Base-by-base conservation (phyloP, 1,140 invertebrate genomes). In the Pseudomyrmex concolor region DNA sequence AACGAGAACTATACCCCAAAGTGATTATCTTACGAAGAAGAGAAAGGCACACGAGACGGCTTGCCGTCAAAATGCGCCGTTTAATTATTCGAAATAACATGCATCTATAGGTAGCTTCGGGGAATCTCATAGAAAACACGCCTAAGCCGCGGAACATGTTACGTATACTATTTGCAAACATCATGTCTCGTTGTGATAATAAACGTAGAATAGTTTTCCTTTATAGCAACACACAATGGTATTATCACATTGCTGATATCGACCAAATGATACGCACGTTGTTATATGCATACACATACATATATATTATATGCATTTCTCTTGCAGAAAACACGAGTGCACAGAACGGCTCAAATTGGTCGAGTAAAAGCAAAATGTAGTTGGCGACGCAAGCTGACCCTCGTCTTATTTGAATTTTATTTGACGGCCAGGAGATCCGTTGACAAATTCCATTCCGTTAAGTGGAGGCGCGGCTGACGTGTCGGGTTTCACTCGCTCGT, bases 371-470 rank as follows among this genome's bases (percentile, higher is more conserved):
- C 25, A 54, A 54, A 45, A 59, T 12, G 22, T 13, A 12, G 2
- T 54, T 48, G 7, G 63, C 57, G 60, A 67, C 2, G 34, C 57
- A 22, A 10, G 34, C 64, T 88, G 83, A 89, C 89, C 87, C 80
- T 83, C 80, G 82, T 85, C 82, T 87, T 85, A 90, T 90, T 90
- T 86, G 85, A 89, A 91, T 90, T 89, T 91, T 87, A 90, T 90
- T 88, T 86, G 87, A 89, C 84, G 82, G 82, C 43, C 63, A 55
- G 55, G 59, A 54, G 83, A 83, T 82, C 34, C 87, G 80, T 86
- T 90, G 90, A 91, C 88, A 90, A 91, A 91, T 91, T 90, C 87
- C 87, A 91, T 91, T 91, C 78, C 83, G 84, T 85, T 91, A 90
- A 91, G 87, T 86, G 78, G 84, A 57, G 67, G 60, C 71, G 72